A percentile compares a stretch with the other conserved stretches of the same genome.
These are phyloP conservation scores for Nannoperca australis DNA, from an alignment of 2,797 vertebrate species.

Conservation along the genomic window DNA sequence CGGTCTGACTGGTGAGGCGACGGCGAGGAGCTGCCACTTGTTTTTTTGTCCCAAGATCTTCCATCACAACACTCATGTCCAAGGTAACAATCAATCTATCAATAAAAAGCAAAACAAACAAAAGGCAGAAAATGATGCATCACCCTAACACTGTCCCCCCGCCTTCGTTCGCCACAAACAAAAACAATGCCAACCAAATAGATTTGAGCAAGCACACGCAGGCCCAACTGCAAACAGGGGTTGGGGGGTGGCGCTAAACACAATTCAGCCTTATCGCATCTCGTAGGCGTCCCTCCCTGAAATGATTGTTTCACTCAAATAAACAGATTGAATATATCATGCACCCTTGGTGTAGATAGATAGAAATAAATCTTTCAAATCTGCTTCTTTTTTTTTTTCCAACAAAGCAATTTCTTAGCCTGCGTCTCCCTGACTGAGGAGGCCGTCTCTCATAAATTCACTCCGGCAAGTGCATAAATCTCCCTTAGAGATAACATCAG, in stretches of 20 bases:
- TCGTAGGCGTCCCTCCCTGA: slow-evolving; percentile 73
- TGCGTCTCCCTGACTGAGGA: slow-evolving; percentile 76
- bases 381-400: slow-evolving; percentile 49
- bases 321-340: slow-evolving; percentile 88
- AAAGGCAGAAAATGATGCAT: slow-evolving; percentile 79
- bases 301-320: slow-evolving; percentile 88
- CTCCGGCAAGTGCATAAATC: slow-evolving; percentile 85
- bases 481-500: slow-evolving; percentile 85
- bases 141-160: slow-evolving; percentile 36
- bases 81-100: slow-evolving; percentile 83
- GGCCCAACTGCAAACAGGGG: slow-evolving; percentile 49
- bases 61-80: slow-evolving; percentile 74
- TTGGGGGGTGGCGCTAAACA: slow-evolving; percentile 59
- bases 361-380: slow-evolving; percentile 88
- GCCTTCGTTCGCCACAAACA: slow-evolving; percentile 49
- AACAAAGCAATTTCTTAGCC: slow-evolving; percentile 86
- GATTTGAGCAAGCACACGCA: slow-evolving; percentile 66
- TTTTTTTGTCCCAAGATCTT: slow-evolving; percentile 73
- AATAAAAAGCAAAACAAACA: slow-evolving; percentile 80
- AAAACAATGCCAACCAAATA: slow-evolving; percentile 72
- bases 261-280: slow-evolving; percentile 80
- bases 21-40: slow-evolving; percentile 68
- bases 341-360: slow-evolving; percentile 82
- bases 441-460: slow-evolving; percentile 86
- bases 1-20: slow-evolving; percentile 62